Conservation (phyloP, 2,113 vertebrate genomes). For the Forbesichthys papilliferus region DNA sequence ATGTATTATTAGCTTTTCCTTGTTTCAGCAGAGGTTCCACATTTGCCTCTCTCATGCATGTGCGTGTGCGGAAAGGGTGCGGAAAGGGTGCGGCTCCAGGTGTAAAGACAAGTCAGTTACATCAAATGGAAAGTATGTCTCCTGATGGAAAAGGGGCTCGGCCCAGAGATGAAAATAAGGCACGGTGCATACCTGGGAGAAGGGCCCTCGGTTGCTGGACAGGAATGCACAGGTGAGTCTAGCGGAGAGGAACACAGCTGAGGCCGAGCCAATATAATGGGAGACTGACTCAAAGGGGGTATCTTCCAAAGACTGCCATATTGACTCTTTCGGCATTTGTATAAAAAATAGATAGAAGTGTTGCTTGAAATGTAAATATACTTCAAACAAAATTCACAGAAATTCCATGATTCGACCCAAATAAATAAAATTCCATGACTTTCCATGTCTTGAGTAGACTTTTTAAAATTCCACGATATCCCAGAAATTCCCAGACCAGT, state of each 20-base stretch:
- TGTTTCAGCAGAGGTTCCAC: slow-evolving; percentile 29
- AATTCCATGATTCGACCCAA: too few relatives aligned
- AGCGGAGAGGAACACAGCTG: slow-evolving; percentile 27
- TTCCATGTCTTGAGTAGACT: too few relatives aligned
- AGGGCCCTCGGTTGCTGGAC: slow-evolving; percentile 43
- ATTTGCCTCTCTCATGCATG: slow-evolving; percentile 16
- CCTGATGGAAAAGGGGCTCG: slow-evolving; percentile 63
- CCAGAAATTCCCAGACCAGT: too few relatives aligned
- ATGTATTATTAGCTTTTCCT: slow-evolving; percentile 34
- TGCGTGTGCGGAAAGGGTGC: slow-evolving; percentile 15
- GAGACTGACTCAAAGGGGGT: not conserved
- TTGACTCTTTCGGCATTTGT: too few relatives aligned
- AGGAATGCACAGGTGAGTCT: not conserved
- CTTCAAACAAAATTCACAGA: too few relatives aligned
- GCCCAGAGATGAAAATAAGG: slow-evolving; percentile 46
- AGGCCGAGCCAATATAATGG: not conserved
- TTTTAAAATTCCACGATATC: too few relatives aligned
- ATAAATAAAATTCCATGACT: too few relatives aligned
- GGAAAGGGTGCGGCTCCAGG: slow-evolving; percentile 62
- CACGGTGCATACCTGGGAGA: slow-evolving; percentile 53
- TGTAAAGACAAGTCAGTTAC: slow-evolving; percentile 56
- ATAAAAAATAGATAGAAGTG: too few relatives aligned
- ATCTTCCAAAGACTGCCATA: too few relatives aligned
- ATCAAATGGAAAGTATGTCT: slow-evolving; percentile 70
- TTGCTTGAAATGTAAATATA: too few relatives aligned